phyloP scores from a whole-genome alignment of 2,797 vertebrate genomes.

The Brotula barbata region DNA sequence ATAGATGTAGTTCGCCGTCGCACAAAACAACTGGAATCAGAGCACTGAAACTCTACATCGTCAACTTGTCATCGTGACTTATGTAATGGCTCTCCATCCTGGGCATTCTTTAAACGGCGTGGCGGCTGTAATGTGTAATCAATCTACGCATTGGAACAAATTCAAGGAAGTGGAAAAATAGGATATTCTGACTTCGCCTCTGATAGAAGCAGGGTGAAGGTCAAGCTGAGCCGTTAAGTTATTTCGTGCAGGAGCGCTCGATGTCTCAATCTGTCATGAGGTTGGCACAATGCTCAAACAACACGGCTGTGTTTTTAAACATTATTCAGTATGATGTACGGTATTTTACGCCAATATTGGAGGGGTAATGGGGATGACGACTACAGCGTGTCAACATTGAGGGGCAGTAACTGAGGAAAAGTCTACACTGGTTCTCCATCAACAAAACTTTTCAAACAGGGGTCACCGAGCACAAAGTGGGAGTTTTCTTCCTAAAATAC shows the following conservation, averaged over 20 bases:
- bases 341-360: too few species aligned
- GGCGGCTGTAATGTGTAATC: slow-evolving; percentile 8
- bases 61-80: neutral
- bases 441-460: neutral
- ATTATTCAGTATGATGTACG: neutral
- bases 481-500: too few species aligned
- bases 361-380: too few species aligned
- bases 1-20: neutral
- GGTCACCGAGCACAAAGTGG: too few species aligned
- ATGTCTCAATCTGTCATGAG: too few species aligned
- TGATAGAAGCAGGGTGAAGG: neutral
- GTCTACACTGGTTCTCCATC: neutral
- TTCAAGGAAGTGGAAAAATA: slow-evolving; percentile 2
- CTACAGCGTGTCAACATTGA: neutral
- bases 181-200: neutral
- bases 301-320: neutral
- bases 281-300: neutral
- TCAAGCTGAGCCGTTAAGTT: neutral
- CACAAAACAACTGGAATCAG: neutral
- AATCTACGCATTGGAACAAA: neutral
- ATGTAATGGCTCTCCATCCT: slow-evolving; percentile 3
- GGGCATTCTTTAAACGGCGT: neutral
- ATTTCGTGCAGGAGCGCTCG: neutral
- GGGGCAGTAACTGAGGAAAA: too few species aligned
- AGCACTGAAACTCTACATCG: slow-evolving; percentile 9